These are phyloP conservation scores for Leucoraja ocellata DNA, from an alignment of 2,797 vertebrate genomes.

Conservation along the genomic window DNA sequence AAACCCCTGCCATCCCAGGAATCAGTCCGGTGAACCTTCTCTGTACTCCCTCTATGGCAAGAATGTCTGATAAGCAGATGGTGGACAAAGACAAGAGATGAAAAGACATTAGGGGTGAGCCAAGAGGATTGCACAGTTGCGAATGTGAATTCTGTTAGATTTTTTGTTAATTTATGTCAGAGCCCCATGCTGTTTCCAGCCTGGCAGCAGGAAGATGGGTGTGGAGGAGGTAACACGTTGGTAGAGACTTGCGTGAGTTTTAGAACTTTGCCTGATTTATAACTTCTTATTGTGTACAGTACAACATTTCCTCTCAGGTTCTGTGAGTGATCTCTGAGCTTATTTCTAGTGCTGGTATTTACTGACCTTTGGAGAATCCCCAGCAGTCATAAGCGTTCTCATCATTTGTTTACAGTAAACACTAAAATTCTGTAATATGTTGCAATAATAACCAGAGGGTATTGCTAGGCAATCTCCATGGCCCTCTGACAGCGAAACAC, in stretches of 20 bases:
- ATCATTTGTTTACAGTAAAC: background rate
- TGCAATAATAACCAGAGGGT: background rate
- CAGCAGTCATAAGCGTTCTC: background rate
- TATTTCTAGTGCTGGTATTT: background rate
- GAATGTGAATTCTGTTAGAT: too few relatives aligned
- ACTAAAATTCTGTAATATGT: background rate
- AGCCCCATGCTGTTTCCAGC: background rate
- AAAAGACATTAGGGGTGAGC: too few relatives aligned
- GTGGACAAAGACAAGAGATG: too few relatives aligned
- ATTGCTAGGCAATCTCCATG: background rate
- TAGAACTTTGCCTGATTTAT: background rate
- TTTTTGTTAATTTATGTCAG: background rate
- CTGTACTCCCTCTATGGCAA: too few relatives aligned
- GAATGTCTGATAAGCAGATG: too few relatives aligned
- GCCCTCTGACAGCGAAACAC: background rate
- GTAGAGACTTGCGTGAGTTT: background rate
- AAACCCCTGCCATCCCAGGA: too few relatives aligned
- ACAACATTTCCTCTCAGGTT: background rate
- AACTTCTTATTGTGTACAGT: background rate
- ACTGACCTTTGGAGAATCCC: background rate
- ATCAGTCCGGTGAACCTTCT: too few relatives aligned
- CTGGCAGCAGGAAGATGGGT: background rate
- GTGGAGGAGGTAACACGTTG: background rate
- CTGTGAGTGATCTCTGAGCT: background rate
- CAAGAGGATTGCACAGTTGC: too few relatives aligned